These are phyloP conservation scores for Oryzias dopingdopingensis DNA, from an alignment of 2,797 vertebrate species.

Conservation along the genomic window DNA sequence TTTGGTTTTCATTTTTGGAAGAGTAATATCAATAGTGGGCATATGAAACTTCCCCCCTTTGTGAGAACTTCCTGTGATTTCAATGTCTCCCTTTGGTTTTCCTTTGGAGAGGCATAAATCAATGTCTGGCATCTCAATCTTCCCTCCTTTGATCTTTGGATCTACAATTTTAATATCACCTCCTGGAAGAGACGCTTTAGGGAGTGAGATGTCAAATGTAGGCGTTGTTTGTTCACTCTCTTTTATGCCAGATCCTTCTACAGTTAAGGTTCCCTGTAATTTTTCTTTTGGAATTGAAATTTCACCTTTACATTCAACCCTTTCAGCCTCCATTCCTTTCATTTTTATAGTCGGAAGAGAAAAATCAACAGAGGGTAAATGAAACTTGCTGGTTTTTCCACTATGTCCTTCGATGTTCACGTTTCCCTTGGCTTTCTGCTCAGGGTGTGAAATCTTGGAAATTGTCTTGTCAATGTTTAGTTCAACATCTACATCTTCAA, in stretches of 20 bases:
- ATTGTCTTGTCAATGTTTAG: conserved; percentile 47
- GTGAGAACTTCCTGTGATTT: conserved; percentile 4
- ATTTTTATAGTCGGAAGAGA: conserved; percentile 34
- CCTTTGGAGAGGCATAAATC: conserved; percentile 60
- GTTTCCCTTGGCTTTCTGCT: conserved; percentile 20
- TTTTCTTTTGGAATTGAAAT: conserved; percentile 47
- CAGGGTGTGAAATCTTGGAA: conserved; percentile 56
- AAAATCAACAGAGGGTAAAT: conserved; percentile 59
- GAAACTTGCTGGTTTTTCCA: conserved; percentile 56
- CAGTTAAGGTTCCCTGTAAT: conserved; percentile 32
- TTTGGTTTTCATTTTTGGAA: too few species aligned
- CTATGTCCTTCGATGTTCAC: conserved; percentile 8
- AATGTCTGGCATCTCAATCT: conserved; percentile 53
- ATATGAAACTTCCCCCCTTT: conserved; percentile 64
- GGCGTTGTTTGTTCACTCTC: conserved; percentile 36
- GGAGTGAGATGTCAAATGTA: conserved; percentile 45
- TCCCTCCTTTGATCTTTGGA: conserved; percentile 46
- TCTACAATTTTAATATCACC: conserved; percentile 37
- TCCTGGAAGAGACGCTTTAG: conserved; percentile 44
- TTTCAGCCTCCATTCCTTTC: conserved; percentile 25
- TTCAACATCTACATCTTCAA: conserved; percentile 23
- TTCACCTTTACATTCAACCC: conserved; percentile 22
- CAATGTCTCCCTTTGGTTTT: conserved; percentile 6
- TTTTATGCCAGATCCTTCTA: conserved; percentile 33
- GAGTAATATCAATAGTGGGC: conserved; percentile 18